A percentile compares a stretch with the other conserved stretches of the same genome.
Evolutionary conservation across 2,888 invertebrate genomes (phyloP).

Genomic region (Eupithecia dodoneata): DNA sequence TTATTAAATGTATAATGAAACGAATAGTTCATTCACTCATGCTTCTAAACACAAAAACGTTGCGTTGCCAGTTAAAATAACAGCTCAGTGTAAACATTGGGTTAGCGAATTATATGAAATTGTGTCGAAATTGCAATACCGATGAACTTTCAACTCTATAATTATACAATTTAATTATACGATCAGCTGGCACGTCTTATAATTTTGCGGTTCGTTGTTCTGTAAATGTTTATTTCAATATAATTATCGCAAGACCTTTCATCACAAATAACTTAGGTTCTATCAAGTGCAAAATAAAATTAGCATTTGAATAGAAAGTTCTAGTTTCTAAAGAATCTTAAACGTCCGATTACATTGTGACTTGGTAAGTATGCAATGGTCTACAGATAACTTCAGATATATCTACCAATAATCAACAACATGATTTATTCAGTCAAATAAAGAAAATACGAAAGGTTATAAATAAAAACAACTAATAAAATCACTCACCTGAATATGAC

Average conservation of each 20-base stretch:
- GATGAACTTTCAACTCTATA: background rate
- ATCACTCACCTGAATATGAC: slow-evolving; percentile 73
- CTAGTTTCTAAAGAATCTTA: background rate
- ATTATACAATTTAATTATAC: background rate
- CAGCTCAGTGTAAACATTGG: background rate
- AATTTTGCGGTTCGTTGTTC: background rate
- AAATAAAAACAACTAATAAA: slow-evolving; percentile 3
- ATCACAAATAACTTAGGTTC: background rate
- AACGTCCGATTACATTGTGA: background rate
- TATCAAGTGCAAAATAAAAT: background rate
- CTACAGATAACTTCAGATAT: background rate
- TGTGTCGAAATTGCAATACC: background rate
- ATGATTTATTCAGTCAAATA: background rate
- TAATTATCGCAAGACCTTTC: background rate
- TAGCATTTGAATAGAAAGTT: background rate
- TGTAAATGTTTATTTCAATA: background rate
- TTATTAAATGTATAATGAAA: background rate
- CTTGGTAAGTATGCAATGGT: background rate
- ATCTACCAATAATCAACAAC: background rate
- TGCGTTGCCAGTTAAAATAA: background rate
- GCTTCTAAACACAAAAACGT: background rate
- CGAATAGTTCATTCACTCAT: background rate
- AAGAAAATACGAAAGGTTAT: background rate
- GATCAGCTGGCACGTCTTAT: background rate
- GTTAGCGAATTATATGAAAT: background rate